Evolutionary conservation across 2,888 invertebrate species (phyloP), one percentile per base, ranked within the genome.

Genomic region (Cepaea hortensis): DNA sequence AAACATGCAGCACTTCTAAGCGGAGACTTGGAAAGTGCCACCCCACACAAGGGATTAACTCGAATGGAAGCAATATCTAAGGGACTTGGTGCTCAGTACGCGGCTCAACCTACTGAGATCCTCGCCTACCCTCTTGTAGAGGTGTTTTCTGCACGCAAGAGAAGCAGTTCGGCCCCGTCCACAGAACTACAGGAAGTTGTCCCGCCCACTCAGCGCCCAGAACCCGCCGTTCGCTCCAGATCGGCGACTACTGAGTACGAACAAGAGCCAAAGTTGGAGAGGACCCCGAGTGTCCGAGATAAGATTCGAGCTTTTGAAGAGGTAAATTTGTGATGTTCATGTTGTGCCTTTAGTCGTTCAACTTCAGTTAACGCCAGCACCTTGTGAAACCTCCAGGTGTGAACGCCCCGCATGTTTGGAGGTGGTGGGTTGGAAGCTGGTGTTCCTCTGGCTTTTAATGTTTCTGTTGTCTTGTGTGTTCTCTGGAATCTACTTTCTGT

Each of bases 221-320:
- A 88, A 55, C 77, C 79, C 6, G 46, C 68, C 23, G 65, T 68
- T 55, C 55, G 88, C n/a, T 62, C 81, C 65, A 82, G 86, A 9
- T 82, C 86, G 3, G 82, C 81, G 11, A 73, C 81, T 18, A 62
- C 73, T 9, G 85, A 85, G 9, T 62, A 85, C 11, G 85, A 85
- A 46, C 79, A 77, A 11, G 85, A 50, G 13, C 23, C 70, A 5
- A 23, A 23, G 6, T 11, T 62, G 11, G 87, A 87, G 50, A 82
- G 81, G 61, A 76, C 70, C 3, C 46, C 85, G 9, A 88, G 87
- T 55, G 88, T 88, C 7, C 75, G 88, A 15, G 89, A 89, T 81
- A 89, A 89, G 62, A 89, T 89, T 70, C 82, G 85, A 75, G 89
- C 88, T 3, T 89, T 89, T 79, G 89, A 89, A 81, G 87, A 87